Percentiles rank a stretch among this genome's conserved stretches.
Conservation (phyloP, 2,888 invertebrate species). For the Campaea margaritaria region DNA sequence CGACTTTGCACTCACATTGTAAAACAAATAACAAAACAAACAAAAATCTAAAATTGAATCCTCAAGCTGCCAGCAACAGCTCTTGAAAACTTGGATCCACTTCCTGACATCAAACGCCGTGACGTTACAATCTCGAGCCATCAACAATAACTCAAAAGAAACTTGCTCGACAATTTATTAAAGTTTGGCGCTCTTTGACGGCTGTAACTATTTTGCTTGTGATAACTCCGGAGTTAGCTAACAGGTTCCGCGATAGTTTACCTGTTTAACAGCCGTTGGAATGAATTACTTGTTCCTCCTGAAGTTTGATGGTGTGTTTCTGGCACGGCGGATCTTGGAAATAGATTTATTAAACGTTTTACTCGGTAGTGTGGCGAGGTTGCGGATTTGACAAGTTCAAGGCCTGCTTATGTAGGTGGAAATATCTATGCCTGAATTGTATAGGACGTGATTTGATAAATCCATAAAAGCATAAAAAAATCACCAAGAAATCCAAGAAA, state of each 20-base stretch:
- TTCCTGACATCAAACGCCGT: constrained; percentile 25
- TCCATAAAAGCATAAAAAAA: too few relatives aligned
- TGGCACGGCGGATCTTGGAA: constrained; percentile 7
- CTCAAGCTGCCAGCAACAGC: constrained; percentile 15
- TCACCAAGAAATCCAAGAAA: too few relatives aligned
- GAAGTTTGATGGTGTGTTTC: constrained; percentile 39
- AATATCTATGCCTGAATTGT: too few relatives aligned
- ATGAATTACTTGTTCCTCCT: constrained; percentile 32
- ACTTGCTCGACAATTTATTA: constrained; percentile 43
- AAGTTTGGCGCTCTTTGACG: constrained; percentile 41
- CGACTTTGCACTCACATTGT: constrained; percentile 1
- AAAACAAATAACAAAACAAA: neutral
- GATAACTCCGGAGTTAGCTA: constrained; percentile 39
- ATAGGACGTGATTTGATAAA: too few relatives aligned
- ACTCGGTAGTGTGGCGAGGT: neutral
- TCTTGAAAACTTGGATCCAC: constrained; percentile 7
- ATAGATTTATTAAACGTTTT: constrained; percentile 19
- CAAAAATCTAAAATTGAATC: constrained; percentile 17
- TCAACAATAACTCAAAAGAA: constrained; percentile 39
- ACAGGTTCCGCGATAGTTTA: constrained; percentile 37
- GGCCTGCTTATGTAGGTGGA: too few relatives aligned
- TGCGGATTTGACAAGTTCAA: neutral
- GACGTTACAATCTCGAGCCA: constrained; percentile 38
- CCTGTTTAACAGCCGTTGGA: constrained; percentile 33
- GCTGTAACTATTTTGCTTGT: constrained; percentile 43